Evolutionary conservation across 1,140 invertebrate genomes (phyloP).

Genomic region (Pogonomyrmex barbatus): DNA sequence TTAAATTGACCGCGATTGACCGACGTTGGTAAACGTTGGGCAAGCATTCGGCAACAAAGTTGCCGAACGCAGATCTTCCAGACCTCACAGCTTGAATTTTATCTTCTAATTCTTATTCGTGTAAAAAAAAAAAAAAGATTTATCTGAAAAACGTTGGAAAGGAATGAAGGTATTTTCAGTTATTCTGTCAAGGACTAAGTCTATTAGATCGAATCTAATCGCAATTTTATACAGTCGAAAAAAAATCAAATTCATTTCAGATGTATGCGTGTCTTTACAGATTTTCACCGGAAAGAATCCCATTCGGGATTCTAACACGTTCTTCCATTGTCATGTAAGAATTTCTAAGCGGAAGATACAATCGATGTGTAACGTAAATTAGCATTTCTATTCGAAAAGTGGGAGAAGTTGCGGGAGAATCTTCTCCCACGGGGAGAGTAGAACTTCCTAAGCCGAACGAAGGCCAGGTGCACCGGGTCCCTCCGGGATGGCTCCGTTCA

Average conservation of each 20-base stretch:
- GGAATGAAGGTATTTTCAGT: background rate
- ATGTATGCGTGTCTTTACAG: background rate
- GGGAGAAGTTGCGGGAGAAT: background rate
- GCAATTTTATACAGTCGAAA: background rate
- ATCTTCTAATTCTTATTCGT: background rate
- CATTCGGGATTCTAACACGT: background rate
- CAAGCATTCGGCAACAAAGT: too few relatives aligned
- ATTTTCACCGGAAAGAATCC: background rate
- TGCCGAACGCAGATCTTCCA: background rate
- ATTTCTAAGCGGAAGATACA: background rate
- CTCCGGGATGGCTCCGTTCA: background rate
- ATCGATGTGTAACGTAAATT: constrained; percentile 2
- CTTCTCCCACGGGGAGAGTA: background rate
- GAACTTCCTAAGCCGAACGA: background rate
- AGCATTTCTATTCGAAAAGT: constrained; percentile 12
- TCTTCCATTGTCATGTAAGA: background rate
- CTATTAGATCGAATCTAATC: background rate
- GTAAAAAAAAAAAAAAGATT: background rate
- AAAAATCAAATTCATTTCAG: background rate
- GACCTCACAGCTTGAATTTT: background rate
- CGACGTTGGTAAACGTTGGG: background rate
- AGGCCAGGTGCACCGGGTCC: too few relatives aligned
- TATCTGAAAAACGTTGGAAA: background rate
- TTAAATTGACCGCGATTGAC: background rate
- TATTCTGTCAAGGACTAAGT: background rate